These are phyloP conservation scores for Adelges cooleyi DNA, from an alignment of 1,140 invertebrate species.

Conservation along the genomic window DNA sequence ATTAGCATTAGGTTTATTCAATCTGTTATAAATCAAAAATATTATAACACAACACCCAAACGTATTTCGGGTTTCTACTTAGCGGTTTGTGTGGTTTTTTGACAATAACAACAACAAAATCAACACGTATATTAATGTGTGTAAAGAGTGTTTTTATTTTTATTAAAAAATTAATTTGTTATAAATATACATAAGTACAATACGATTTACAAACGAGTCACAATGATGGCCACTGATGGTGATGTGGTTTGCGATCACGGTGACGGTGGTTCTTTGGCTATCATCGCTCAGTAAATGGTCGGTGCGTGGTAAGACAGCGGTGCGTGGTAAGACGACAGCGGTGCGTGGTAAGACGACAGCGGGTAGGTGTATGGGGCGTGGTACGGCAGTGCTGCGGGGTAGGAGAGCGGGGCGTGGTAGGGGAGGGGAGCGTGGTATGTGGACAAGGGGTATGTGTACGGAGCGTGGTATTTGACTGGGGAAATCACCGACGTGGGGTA, in stretches of 20 bases:
- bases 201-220: neutral
- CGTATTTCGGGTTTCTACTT: too few species aligned
- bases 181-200: too few species aligned
- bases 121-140: neutral
- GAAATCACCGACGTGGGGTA: neutral
- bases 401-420: neutral
- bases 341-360: neutral
- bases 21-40: too few species aligned
- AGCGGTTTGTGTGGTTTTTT: too few species aligned
- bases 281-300: neutral
- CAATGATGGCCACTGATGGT: neutral
- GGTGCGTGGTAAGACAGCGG: neutral
- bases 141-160: too few species aligned
- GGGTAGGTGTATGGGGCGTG: too few species aligned
- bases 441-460: neutral
- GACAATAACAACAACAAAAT: neutral
- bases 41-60: too few species aligned
- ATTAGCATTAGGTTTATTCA: too few species aligned
- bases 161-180: too few species aligned
- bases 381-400: neutral
- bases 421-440: constrained; percentile 8
- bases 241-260: neutral
- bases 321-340: constrained; percentile 4
- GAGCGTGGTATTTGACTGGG: constrained; percentile 9
- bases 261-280: neutral